Conservation (phyloP, 2,888 invertebrate genomes). For the Uropetala carovei region DNA sequence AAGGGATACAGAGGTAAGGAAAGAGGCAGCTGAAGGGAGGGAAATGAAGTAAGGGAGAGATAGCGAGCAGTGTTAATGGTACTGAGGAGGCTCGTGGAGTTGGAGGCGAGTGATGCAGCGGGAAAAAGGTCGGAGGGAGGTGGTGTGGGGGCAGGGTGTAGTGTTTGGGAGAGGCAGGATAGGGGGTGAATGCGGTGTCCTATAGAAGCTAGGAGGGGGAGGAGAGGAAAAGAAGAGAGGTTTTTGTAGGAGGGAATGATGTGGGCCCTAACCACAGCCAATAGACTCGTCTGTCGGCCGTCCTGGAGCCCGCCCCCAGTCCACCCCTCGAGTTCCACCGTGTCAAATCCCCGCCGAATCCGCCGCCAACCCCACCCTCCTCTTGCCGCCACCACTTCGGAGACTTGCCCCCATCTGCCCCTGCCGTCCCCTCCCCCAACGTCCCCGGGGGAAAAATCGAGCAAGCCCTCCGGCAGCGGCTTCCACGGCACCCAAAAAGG, state of each 20-base stretch:
- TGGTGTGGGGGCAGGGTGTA: neutral
- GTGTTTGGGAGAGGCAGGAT: neutral
- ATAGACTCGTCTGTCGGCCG: slow-evolving; percentile 56
- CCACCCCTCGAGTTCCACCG: neutral
- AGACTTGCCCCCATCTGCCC: neutral
- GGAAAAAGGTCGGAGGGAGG: no score
- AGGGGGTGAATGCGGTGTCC: slow-evolving; percentile 11
- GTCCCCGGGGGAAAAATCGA: no score
- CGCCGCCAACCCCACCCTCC: slow-evolving; percentile 40
- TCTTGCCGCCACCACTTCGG: slow-evolving; percentile 13
- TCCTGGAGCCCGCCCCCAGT: slow-evolving; percentile 36
- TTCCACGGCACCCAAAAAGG: no score
- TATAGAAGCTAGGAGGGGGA: neutral
- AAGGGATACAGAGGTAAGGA: neutral
- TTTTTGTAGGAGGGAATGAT: slow-evolving; percentile 42
- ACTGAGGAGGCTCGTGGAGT: no score
- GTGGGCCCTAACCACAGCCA: slow-evolving; percentile 36
- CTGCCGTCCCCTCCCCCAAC: neutral
- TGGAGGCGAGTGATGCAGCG: no score
- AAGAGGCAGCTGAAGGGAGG: neutral
- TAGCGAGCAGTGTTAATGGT: no score
- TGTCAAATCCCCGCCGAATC: slow-evolving; percentile 46
- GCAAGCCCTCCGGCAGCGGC: slow-evolving; percentile 5
- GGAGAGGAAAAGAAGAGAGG: neutral
- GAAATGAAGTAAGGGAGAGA: no score